Evolutionary conservation across 2,888 invertebrate genomes (phyloP), one percentile per base, ranked within the genome.

Genomic region (Papilio demoleus): DNA sequence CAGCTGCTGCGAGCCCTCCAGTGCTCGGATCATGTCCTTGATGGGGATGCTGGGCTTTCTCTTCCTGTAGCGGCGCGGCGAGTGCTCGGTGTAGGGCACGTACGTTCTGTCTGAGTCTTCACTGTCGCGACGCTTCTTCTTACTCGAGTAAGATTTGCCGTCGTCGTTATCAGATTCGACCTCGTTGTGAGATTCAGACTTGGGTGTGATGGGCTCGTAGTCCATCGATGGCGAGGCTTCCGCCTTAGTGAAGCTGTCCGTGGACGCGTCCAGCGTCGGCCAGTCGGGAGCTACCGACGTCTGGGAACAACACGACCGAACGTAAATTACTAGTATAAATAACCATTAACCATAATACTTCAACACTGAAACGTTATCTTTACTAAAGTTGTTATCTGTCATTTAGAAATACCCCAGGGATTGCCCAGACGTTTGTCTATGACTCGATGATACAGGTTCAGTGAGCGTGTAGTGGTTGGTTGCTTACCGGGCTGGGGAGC

Each of bases 21-120:
- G 77, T 71, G 86, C 89, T 66, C 81, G 80, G 72, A 92, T 91
- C 84, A 89, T 88, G 42, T 92, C 90, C 74, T 89, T 87, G 60
- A 90, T 87, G 12, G 90, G 88, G 42, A 90, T 82, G 74, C 81
- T 86, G 42, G 88, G 80, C 74, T 90, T 92, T 75, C 86, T 84
- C 70, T 80, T 85, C 73, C 81, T 86, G 74, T 87, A 86, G 75
- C 86, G 89, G 58, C 85, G 82, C 24, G 85, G 77, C 40, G 86
- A 77, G 65, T 81, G 79, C 74, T 87, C 87, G 14, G 77, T 73
- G 70, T 87, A 83, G 9, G 93, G 93, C 34, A 83, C 86, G 75
- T 93, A 93, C 0, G 87, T 85, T 72, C 83, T 88, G 77, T 93
- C 93, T 4, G 92, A 92, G 74, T 92, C 92, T 74, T 91, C 91